Percentiles rank a stretch among this genome's conserved stretches.
phyloP scores from a whole-genome alignment of 2,113 vertebrate species.

The Ranitomeya variabilis region DNA sequence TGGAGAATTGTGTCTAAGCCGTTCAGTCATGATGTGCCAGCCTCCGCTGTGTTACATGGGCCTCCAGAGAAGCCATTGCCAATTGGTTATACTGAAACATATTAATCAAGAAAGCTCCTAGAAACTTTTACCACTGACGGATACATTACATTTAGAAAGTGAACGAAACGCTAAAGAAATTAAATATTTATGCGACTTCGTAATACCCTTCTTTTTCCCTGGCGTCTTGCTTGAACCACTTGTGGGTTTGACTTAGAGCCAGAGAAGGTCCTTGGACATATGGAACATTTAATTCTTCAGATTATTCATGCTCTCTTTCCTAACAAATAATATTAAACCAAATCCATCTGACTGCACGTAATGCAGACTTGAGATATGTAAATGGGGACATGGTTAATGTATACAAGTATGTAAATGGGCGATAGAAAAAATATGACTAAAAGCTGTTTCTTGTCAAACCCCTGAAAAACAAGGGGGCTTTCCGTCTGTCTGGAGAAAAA shows the following conservation, averaged over 20 bases:
- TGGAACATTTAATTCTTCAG: background rate
- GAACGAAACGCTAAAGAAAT: conserved; percentile 4
- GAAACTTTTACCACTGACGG: background rate
- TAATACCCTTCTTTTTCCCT: conserved; percentile 30
- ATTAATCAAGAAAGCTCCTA: conserved; percentile 9
- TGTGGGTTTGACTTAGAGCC: conserved; percentile 11
- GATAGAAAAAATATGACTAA: no score
- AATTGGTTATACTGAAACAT: background rate
- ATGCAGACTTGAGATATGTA: no score
- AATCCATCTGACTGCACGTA: background rate
- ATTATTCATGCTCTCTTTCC: conserved; percentile 3
- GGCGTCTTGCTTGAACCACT: conserved; percentile 7
- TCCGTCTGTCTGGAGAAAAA: no score
- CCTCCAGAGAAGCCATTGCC: background rate
- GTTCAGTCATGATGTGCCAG: background rate
- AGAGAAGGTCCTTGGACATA: background rate
- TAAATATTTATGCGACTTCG: conserved; percentile 5
- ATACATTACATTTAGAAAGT: background rate
- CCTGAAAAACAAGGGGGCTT: no score
- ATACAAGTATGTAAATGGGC: no score
- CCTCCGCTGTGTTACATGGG: background rate
- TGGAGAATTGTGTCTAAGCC: background rate
- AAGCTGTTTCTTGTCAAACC: no score
- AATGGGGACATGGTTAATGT: no score
- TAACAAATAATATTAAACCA: background rate